Evolutionary conservation across 2,888 invertebrate species (phyloP).

Genomic region (Plemyria rubiginata): DNA sequence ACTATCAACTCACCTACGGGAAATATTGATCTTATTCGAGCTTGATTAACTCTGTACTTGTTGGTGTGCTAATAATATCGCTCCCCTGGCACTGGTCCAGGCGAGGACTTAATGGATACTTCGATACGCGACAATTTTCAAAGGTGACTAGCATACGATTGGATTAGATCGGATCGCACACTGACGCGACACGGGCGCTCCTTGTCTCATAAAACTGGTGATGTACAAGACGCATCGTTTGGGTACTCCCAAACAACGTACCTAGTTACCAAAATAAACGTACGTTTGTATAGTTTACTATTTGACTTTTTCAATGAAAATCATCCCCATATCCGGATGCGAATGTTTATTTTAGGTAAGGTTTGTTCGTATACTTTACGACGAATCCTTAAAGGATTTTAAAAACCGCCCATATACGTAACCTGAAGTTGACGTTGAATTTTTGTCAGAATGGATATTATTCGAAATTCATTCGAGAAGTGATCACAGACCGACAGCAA

Average conservation of each 20-base stretch:
- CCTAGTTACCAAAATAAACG: too few species aligned
- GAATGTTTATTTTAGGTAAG: too few species aligned
- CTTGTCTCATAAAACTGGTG: conserved; percentile 17
- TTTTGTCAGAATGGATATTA: too few species aligned
- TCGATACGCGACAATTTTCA: conserved; percentile 79
- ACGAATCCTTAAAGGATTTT: too few species aligned
- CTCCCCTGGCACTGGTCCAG: conserved; percentile 79
- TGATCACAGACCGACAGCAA: too few species aligned
- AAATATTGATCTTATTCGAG: conserved; percentile 84
- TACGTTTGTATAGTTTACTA: not conserved
- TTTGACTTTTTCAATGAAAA: not conserved
- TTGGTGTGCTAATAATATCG: conserved; percentile 81
- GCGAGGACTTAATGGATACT: conserved; percentile 81
- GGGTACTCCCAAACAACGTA: not conserved
- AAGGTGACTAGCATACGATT: conserved; percentile 69
- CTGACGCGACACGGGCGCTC: conserved; percentile 11
- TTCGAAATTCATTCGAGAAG: too few species aligned
- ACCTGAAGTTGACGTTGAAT: too few species aligned
- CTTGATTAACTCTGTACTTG: conserved; percentile 83
- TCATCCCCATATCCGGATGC: too few species aligned
- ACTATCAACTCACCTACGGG: conserved; percentile 73
- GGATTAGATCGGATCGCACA: conserved; percentile 49
- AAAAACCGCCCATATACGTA: too few species aligned
- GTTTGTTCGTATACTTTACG: too few species aligned
- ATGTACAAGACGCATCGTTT: conserved; percentile 3